phyloP scores from a whole-genome alignment of 2,797 vertebrate genomes.

The Lagocephalus sceleratus region DNA sequence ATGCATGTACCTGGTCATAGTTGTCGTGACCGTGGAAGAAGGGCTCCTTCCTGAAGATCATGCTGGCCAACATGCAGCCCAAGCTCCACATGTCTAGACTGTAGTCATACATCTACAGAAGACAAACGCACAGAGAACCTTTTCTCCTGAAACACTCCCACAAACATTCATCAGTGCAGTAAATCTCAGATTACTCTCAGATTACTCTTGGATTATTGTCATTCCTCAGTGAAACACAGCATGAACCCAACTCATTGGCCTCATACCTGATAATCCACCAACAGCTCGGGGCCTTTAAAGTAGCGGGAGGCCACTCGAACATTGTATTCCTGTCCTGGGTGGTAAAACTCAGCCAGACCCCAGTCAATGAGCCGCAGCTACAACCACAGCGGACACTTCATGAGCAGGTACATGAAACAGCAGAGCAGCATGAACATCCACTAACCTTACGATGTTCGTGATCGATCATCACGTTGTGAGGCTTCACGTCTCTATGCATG shows the following conservation, averaged over 20 bases:
- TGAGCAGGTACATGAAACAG: too few species aligned
- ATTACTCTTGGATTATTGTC: too few species aligned
- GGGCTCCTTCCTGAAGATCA: constrained; percentile 98
- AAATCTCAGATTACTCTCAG: too few species aligned
- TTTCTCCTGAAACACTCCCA: too few species aligned
- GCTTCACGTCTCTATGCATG: constrained; percentile 97
- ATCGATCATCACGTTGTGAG: constrained; percentile 97
- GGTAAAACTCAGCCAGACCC: constrained; percentile 95
- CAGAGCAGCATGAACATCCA: neutral
- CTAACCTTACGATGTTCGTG: constrained; percentile 96
- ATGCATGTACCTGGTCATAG: constrained; percentile 87
- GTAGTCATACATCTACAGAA: constrained; percentile 93
- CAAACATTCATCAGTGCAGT: too few species aligned
- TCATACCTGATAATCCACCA: constrained; percentile 93
- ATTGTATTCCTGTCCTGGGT: constrained; percentile 95
- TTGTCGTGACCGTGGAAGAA: constrained; percentile 99
- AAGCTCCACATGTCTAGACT: constrained; percentile 98
- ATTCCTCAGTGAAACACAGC: too few species aligned
- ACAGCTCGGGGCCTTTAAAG: constrained; percentile 94
- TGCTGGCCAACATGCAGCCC: constrained; percentile 97
- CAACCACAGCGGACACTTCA: neutral
- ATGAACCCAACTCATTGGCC: too few species aligned
- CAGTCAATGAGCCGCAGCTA: constrained; percentile 94
- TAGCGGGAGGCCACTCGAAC: constrained; percentile 93
- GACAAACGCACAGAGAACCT: constrained; percentile 6